Conservation (phyloP, 2,113 vertebrate genomes). For the Choloepus hoffmanni region DNA sequence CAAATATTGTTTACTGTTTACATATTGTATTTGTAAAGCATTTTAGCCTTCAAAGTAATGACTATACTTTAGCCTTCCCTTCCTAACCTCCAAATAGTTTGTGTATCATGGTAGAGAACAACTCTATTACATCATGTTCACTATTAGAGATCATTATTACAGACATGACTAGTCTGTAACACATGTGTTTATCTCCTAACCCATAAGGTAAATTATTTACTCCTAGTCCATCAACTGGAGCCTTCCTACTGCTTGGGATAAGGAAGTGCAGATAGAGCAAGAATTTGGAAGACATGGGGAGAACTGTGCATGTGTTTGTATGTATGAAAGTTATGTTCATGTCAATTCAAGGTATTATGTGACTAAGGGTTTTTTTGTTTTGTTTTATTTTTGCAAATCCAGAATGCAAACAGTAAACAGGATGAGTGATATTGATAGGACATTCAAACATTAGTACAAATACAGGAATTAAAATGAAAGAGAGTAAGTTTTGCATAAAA, state of each 20-base stretch:
- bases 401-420: conserved; percentile 56
- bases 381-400: not conserved
- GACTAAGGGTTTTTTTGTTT: not conserved
- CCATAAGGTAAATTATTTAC: not conserved
- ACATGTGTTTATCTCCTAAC: not conserved
- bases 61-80: not conserved
- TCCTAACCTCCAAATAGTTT: conserved; percentile 17
- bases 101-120: not conserved
- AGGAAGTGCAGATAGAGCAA: not conserved
- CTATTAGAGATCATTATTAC: not conserved
- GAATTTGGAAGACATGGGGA: not conserved
- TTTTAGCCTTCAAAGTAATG: not conserved
- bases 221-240: not conserved
- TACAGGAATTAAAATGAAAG: not conserved
- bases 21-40: not conserved
- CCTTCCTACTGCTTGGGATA: not conserved
- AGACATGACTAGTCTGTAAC: not conserved
- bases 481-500: conserved; percentile 36
- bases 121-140: not conserved
- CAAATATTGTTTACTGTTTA: not conserved
- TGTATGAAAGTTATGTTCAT: conserved; percentile 1
- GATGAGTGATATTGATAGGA: not conserved
- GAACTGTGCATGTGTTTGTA: not conserved
- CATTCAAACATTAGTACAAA: conserved; percentile 20
- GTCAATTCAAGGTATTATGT: not conserved